Conservation (phyloP, 2,113 vertebrate genomes). For the Perccottus glenii region DNA sequence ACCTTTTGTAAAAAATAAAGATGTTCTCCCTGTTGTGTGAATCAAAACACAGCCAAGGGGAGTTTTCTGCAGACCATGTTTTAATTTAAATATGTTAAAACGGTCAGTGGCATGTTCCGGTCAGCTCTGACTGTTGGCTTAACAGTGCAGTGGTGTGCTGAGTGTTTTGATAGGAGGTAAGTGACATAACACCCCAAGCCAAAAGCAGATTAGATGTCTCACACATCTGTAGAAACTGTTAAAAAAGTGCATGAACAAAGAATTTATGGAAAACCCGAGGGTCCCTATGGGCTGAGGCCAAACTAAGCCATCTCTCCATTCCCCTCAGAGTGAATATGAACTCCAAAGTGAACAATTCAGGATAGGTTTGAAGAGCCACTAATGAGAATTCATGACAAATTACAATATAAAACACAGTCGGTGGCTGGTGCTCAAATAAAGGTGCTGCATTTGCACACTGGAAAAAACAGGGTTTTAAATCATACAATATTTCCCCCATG, state of each 20-base stretch:
- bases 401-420: slow-evolving; percentile 4
- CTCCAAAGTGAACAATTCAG: slow-evolving; percentile 19
- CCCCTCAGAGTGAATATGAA: slow-evolving; percentile 13
- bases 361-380: not conserved
- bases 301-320: slow-evolving; percentile 32
- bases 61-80: slow-evolving; percentile 13
- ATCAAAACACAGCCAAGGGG: slow-evolving; percentile 10
- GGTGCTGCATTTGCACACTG: slow-evolving; percentile 11
- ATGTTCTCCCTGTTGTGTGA: not conserved
- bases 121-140: slow-evolving; percentile 46
- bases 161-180: slow-evolving; percentile 64
- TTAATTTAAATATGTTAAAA: slow-evolving; percentile 65
- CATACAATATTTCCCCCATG: slow-evolving; percentile 39
- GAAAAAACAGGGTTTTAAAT: slow-evolving; percentile 41
- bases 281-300: slow-evolving; percentile 19
- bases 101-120: slow-evolving; percentile 40
- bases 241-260: slow-evolving; percentile 28
- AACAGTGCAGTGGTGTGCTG: slow-evolving; percentile 12
- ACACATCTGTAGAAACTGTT: slow-evolving; percentile 66
- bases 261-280: slow-evolving; percentile 32
- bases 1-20: not conserved
- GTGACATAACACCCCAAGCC: slow-evolving; percentile 59
- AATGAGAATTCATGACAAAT: slow-evolving; percentile 24
- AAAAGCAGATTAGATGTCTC: slow-evolving; percentile 50
- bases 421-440: slow-evolving; percentile 1